Conservation (phyloP, 2,888 invertebrate species). For the Sarcophaga subvicina region DNA sequence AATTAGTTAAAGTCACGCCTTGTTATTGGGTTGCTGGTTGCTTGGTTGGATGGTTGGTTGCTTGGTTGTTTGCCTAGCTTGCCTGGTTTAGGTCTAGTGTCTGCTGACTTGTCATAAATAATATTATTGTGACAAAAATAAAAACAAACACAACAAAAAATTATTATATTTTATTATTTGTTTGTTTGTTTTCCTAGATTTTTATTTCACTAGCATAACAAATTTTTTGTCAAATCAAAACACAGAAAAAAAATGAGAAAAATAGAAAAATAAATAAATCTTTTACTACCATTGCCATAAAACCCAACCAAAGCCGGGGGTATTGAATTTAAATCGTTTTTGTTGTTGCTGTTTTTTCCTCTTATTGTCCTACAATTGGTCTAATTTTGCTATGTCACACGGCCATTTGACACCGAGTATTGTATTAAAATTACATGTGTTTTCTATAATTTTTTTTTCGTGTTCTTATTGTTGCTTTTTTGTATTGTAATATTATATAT, state of each 20-base stretch:
- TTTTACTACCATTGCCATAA: too few species aligned
- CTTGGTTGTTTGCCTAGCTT: not conserved
- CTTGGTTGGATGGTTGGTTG: conserved; percentile 27
- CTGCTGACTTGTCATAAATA: conserved; percentile 67
- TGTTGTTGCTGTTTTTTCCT: not conserved
- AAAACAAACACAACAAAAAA: not conserved
- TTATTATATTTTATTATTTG: conserved; percentile 16
- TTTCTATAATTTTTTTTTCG: conserved; percentile 34
- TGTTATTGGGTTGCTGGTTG: conserved; percentile 36
- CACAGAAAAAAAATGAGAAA: not conserved
- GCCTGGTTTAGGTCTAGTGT: not conserved
- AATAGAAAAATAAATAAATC: too few species aligned
- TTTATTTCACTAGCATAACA: not conserved
- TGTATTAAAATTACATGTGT: conserved; percentile 64
- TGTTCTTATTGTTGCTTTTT: conserved; percentile 15
- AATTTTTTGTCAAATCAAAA: not conserved
- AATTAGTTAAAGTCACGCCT: conserved; percentile 69
- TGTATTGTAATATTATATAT: not conserved
- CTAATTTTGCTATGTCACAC: conserved; percentile 57
- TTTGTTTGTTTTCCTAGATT: conserved; percentile 3
- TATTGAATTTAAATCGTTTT: conserved; percentile 20
- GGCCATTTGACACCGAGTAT: conserved; percentile 63
- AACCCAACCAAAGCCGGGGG: not conserved
- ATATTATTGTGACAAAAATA: conserved; percentile 56
- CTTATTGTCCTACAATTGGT: conserved; percentile 27